These are phyloP conservation scores for Drosophila borealis DNA, from an alignment of 2,888 invertebrate species.

Conservation along the genomic window DNA sequence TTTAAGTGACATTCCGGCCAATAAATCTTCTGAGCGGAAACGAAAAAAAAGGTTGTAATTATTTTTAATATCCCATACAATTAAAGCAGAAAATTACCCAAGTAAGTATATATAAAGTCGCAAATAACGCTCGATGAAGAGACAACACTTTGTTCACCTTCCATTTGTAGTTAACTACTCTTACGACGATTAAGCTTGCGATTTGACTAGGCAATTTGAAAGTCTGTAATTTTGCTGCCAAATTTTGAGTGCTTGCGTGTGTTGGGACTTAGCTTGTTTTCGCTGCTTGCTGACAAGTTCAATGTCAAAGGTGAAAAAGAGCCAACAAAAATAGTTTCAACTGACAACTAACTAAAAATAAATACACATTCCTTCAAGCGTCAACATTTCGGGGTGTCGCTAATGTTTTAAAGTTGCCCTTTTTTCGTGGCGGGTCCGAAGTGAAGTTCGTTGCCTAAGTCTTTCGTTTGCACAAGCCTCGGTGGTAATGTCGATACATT, in stretches of 20 bases:
- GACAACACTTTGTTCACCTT: slow-evolving; percentile 11
- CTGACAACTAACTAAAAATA: slow-evolving; percentile 9
- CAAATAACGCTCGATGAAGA: slow-evolving; percentile 7
- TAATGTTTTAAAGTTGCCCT: slow-evolving; percentile 3
- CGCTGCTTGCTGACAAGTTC: slow-evolving; percentile 63
- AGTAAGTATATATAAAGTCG: slow-evolving; percentile 12
- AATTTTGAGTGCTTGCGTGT: slow-evolving; percentile 31
- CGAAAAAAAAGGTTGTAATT: slow-evolving; percentile 35
- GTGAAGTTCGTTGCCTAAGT: slow-evolving; percentile 72
- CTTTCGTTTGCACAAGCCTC: slow-evolving; percentile 59
- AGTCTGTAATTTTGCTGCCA: slow-evolving; percentile 31
- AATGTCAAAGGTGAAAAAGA: slow-evolving; percentile 70
- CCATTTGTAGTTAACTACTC: slow-evolving; percentile 5
- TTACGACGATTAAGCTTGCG: slow-evolving; percentile 1
- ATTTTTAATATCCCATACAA: slow-evolving; percentile 28
- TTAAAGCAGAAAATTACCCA: slow-evolving; percentile 16
- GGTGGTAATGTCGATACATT: slow-evolving; percentile 58
- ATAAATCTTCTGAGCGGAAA: slow-evolving; percentile 23
- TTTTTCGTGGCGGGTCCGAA: slow-evolving; percentile 1
- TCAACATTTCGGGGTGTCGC: slow-evolving; percentile 10
- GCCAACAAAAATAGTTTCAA: neutral
- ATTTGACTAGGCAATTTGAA: slow-evolving; percentile 16
- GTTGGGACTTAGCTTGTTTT: slow-evolving; percentile 15
- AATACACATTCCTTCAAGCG: slow-evolving; percentile 1
- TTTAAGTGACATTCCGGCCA: slow-evolving; percentile 16